phyloP scores from a whole-genome alignment of 2,888 invertebrate species.

The Lymantria dispar region DNA sequence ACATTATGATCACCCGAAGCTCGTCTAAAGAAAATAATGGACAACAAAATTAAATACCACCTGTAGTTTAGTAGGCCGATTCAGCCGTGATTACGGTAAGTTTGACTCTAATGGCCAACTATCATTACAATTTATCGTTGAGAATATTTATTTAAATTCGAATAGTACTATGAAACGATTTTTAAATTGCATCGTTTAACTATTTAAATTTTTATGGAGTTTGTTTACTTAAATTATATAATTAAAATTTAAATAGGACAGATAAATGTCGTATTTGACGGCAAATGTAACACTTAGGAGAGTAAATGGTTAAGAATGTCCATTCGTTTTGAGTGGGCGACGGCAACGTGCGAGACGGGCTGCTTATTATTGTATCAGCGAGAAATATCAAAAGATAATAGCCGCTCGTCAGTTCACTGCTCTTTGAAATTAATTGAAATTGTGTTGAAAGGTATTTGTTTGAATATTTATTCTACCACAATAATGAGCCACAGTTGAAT shows the following conservation, averaged over 20 bases:
- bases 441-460: conserved; percentile 69
- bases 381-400: conserved; percentile 58
- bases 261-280: conserved; percentile 30
- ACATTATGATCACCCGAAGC: conserved; percentile 21
- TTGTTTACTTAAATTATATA: conserved; percentile 60
- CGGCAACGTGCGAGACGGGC: conserved; percentile 20
- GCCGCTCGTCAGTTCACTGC: conserved; percentile 54
- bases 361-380: conserved; percentile 57
- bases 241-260: conserved; percentile 43
- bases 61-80: conserved; percentile 55
- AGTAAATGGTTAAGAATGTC: conserved; percentile 15
- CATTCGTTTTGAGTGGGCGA: conserved; percentile 25
- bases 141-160: conserved; percentile 58
- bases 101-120: conserved; percentile 58
- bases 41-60: conserved; percentile 63
- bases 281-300: conserved; percentile 29
- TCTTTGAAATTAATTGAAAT: conserved; percentile 75
- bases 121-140: conserved; percentile 57
- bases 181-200: conserved; percentile 46
- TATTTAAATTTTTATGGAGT: conserved; percentile 38
- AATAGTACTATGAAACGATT: conserved; percentile 43
- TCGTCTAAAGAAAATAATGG: conserved; percentile 29
- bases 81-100: conserved; percentile 57
- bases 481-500: conserved; percentile 64
- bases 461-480: conserved; percentile 57